phyloP scores from a whole-genome alignment of 2,888 invertebrate genomes.

The Pyrocoelia pectoralis region DNA sequence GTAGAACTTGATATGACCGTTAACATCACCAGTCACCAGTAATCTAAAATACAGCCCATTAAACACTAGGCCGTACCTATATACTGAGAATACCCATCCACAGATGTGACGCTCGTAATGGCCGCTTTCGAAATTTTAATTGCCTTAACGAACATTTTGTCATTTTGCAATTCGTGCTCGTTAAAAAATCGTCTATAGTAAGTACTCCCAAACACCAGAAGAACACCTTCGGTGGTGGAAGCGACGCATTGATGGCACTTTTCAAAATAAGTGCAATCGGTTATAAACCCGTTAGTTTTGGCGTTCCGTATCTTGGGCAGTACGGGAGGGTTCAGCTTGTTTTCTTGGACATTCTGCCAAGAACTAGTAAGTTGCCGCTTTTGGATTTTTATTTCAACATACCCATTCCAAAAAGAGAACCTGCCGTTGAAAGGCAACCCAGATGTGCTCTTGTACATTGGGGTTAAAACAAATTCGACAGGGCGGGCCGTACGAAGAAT shows the following conservation, averaged over 20 bases:
- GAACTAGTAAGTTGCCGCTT: slow-evolving; percentile 11
- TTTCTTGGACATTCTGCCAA: slow-evolving; percentile 27
- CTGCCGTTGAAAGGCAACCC: slow-evolving; percentile 56
- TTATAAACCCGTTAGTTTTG: slow-evolving; percentile 60
- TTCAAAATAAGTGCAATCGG: slow-evolving; percentile 63
- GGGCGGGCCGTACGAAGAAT: slow-evolving; percentile 43
- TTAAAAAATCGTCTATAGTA: slow-evolving; percentile 57
- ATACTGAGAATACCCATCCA: slow-evolving; percentile 60
- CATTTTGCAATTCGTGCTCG: slow-evolving; percentile 52
- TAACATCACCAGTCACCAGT: slow-evolving; percentile 63
- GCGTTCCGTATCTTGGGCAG: slow-evolving; percentile 57
- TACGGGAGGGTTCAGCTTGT: slow-evolving; percentile 40
- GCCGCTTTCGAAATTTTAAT: slow-evolving; percentile 58
- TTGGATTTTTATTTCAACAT: slow-evolving; percentile 25
- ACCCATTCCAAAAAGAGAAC: slow-evolving; percentile 59
- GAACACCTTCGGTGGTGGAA: slow-evolving; percentile 61
- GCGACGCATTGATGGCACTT: slow-evolving; percentile 63
- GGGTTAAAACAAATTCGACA: slow-evolving; percentile 56
- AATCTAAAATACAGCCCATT: slow-evolving; percentile 45
- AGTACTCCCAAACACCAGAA: slow-evolving; percentile 63
- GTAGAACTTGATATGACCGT: slow-evolving; percentile 66
- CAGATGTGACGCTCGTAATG: slow-evolving; percentile 62
- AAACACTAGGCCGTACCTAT: too few relatives aligned
- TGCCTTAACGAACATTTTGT: slow-evolving; percentile 62
- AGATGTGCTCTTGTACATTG: slow-evolving; percentile 56